Percentiles rank a stretch among this genome's conserved stretches.
phyloP scores from a whole-genome alignment of 2,113 vertebrate species.

The Onychostoma macrolepis region DNA sequence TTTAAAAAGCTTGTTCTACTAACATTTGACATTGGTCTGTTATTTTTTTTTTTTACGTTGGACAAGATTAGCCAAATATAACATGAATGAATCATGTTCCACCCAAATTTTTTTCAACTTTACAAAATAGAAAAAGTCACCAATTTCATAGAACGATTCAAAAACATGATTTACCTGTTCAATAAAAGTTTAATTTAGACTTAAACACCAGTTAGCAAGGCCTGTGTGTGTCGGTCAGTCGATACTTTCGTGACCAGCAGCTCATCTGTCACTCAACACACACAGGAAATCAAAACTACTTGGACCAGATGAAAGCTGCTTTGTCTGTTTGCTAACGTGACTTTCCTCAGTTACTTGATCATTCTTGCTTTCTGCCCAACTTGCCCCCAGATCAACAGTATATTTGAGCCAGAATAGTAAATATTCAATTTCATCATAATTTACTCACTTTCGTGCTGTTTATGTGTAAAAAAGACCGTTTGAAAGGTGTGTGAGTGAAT shows the following conservation, averaged over 20 bases:
- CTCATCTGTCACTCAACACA: not conserved
- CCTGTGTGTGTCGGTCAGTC: not conserved
- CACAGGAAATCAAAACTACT: constrained; percentile 1
- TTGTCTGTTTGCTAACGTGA: not conserved
- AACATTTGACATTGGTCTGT: not conserved
- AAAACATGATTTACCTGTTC: not conserved
- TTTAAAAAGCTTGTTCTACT: not conserved
- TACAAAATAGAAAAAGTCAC: not conserved
- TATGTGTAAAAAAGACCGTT: not conserved
- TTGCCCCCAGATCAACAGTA: not conserved
- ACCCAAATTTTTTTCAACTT: not conserved
- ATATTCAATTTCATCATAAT: not conserved
- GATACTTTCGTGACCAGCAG: not conserved
- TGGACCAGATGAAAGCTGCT: not conserved
- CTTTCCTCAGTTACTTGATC: not conserved
- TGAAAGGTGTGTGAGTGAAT: not conserved
- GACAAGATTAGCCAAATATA: not conserved
- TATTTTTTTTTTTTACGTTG: not conserved
- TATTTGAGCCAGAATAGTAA: not conserved
- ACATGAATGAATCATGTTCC: not conserved
- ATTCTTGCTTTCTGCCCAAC: not conserved
- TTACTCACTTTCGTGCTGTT: not conserved
- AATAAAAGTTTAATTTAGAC: not conserved
- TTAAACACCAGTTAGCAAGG: not conserved
- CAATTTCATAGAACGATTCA: not conserved